phyloP scores from a whole-genome alignment of 2,113 vertebrate genomes.

The Phylloscopus whistleri region DNA sequence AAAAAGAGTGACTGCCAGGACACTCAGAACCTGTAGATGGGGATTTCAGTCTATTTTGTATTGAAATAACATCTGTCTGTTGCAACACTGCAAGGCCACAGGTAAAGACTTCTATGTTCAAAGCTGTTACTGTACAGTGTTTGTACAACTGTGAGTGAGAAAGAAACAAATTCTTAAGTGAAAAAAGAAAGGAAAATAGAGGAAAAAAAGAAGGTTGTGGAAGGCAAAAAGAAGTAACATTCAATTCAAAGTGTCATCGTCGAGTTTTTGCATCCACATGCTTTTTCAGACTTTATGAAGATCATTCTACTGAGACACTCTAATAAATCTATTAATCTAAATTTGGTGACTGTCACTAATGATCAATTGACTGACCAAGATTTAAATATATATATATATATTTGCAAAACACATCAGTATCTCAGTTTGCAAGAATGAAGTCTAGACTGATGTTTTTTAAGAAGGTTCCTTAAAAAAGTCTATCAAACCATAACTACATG shows the following conservation, averaged over 20 bases:
- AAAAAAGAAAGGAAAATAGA: background rate
- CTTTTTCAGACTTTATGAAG: background rate
- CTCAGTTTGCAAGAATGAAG: background rate
- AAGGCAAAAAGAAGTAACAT: background rate
- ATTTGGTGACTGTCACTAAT: background rate
- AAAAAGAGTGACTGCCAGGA: background rate
- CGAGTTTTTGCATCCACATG: background rate
- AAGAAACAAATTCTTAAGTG: background rate
- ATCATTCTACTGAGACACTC: background rate
- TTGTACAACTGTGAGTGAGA: background rate
- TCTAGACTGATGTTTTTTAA: background rate
- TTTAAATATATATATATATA: background rate
- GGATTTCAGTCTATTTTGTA: background rate
- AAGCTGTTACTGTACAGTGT: background rate
- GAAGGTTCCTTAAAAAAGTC: background rate
- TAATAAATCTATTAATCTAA: background rate
- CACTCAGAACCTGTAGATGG: background rate
- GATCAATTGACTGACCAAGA: background rate
- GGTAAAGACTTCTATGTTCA: background rate
- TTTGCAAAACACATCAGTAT: background rate
- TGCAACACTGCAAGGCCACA: background rate
- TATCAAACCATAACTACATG: background rate
- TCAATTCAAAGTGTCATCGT: background rate
- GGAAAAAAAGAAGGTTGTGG: background rate
- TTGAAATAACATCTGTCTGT: background rate